Base-by-base conservation (phyloP, 2,888 invertebrate species). In the Euspilapteryx auroguttella region DNA sequence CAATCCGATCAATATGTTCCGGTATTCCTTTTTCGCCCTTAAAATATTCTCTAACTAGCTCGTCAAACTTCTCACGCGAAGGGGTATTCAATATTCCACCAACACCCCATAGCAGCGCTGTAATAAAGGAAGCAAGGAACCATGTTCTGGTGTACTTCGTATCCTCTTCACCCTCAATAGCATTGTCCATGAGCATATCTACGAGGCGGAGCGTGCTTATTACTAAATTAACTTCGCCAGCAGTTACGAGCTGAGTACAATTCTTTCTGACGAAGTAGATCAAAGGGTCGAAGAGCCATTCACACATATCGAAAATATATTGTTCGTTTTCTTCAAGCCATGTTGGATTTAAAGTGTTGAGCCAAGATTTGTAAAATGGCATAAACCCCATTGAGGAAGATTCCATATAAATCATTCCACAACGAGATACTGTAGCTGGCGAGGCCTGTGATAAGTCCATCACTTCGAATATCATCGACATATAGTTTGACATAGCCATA, bases 401-500 rank as follows among this genome's bases (percentile, higher is more conserved):
- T 57, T 96, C 94, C 79, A 95, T 82, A 53, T 90, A 93, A 40
- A 93, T 88, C 89, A 93, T 92, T 25, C 92, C 92, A 57, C 92
- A 93, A 30, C 92, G 79, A 9, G 91, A 91, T 10, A 92, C 91
- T 3, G 92, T 92, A 4, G 92, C 92, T 12, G 93, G 93, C 1
- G 88, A 88, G 1, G 88, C 88, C 65, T 91, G 89, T 6, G 86
- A 73, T 32, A 93, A 73, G 62, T 92, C 91, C 86, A 88, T 87
- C 1, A 87, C 89, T 68, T 93, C 93, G 57, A 93, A 93, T 46
- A 93, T 88, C 77, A 92, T 83, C 3, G 89, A 90, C 89, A 92
- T 91, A 1, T 81, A 78, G 36, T 69, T 69, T 1, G 87, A 81
- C 86, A 93, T 87, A 33, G 85, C 85, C 68, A 93, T 90, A 21